phyloP scores from a whole-genome alignment of 2,797 vertebrate species.

The Myiothlypis chrysogaster region DNA sequence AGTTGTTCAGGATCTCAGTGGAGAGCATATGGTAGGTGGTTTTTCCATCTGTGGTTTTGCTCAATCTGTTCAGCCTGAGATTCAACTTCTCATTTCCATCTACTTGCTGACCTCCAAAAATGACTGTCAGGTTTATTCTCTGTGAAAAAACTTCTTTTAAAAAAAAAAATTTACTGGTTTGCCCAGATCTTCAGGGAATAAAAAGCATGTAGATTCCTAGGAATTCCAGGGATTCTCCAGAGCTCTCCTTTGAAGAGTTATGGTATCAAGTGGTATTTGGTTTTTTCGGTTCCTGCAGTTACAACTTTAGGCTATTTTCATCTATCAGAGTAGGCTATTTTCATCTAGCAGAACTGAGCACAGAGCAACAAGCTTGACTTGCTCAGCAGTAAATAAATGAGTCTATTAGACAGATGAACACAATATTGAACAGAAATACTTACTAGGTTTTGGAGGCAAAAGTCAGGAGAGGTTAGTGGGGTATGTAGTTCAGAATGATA shows the following conservation, averaged over 20 bases:
- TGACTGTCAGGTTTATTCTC: background rate
- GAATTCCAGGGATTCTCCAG: background rate
- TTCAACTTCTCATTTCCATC: background rate
- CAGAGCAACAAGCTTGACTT: background rate
- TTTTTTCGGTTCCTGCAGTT: background rate
- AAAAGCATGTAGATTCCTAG: background rate
- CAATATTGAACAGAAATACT: background rate
- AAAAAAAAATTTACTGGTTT: background rate
- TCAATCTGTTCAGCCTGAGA: background rate
- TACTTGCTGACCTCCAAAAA: background rate
- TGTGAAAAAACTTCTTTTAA: background rate
- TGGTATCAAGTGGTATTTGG: background rate
- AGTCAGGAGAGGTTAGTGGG: background rate
- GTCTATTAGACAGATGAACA: background rate
- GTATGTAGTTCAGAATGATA: background rate
- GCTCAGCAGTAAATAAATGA: background rate
- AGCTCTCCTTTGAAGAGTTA: background rate
- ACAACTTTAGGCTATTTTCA: background rate
- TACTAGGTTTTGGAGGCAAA: background rate
- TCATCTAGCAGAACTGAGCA: background rate
- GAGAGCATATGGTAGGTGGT: constrained; percentile 91
- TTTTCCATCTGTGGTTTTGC: background rate
- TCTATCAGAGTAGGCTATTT: background rate
- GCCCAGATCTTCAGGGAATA: background rate
- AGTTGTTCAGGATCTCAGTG: constrained; percentile 96